These are phyloP conservation scores for Hemistola chrysoprasaria DNA, from an alignment of 2,888 invertebrate genomes.

Conservation along the genomic window DNA sequence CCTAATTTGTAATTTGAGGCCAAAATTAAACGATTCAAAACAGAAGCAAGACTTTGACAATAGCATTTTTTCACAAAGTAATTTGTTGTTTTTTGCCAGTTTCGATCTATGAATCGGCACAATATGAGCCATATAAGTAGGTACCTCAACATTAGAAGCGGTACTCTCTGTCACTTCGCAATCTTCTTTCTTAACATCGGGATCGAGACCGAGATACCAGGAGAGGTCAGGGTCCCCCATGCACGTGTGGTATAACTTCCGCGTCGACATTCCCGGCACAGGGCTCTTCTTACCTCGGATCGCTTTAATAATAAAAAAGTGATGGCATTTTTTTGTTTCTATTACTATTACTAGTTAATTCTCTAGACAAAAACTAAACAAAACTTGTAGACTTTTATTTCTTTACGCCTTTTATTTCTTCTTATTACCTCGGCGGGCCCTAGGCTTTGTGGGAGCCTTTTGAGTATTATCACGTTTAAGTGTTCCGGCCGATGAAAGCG, in stretches of 20 bases:
- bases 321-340: slow-evolving; percentile 6
- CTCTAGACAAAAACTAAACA: slow-evolving; percentile 1
- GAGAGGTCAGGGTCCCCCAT: slow-evolving; percentile 65
- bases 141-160: slow-evolving; percentile 65
- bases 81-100: too few species aligned
- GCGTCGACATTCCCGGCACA: slow-evolving; percentile 56
- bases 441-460: slow-evolving; percentile 48
- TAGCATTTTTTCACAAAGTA: too few species aligned
- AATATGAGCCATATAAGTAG: background rate
- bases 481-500: slow-evolving; percentile 55
- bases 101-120: too few species aligned
- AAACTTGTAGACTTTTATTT: background rate
- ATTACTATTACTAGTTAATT: background rate
- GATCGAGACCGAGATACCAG: slow-evolving; percentile 77
- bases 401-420: slow-evolving; percentile 2
- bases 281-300: slow-evolving; percentile 56
- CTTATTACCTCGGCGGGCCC: slow-evolving; percentile 53
- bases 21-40: too few species aligned
- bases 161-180: slow-evolving; percentile 54
- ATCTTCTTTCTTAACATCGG: slow-evolving; percentile 75
- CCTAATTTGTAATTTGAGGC: too few species aligned
- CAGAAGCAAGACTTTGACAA: too few species aligned
- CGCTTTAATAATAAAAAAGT: slow-evolving; percentile 16
- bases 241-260: slow-evolving; percentile 56
- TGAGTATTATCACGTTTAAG: slow-evolving; percentile 36